Evolutionary conservation across 2,797 vertebrate species (phyloP).

Genomic region (Holocentrus rufus): DNA sequence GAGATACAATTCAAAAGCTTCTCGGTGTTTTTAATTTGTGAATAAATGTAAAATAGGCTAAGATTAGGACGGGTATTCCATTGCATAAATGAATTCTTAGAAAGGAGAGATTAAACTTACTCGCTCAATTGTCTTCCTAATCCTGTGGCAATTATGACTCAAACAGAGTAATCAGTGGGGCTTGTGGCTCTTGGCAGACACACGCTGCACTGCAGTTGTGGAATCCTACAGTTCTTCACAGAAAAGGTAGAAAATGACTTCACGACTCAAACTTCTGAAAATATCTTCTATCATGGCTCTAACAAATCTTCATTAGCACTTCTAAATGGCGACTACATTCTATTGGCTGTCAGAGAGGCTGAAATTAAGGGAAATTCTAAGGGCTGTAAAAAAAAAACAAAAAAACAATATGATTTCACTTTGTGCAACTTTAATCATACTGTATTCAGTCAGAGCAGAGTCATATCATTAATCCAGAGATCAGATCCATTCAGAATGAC

Average conservation of each 20-base stretch:
- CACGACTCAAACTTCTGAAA: conserved; percentile 5
- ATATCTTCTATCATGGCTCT: background rate
- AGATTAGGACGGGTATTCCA: conserved; percentile 34
- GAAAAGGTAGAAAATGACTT: background rate
- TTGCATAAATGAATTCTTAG: conserved; percentile 3
- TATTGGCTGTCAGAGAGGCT: background rate
- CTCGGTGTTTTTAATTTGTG: conserved; percentile 14
- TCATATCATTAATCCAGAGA: conserved; percentile 12
- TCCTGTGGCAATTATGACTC: conserved; percentile 5
- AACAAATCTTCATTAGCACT: background rate
- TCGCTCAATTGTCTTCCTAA: conserved; percentile 24
- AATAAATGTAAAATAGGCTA: conserved; percentile 38
- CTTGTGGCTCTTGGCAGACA: background rate
- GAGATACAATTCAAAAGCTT: conserved; percentile 4
- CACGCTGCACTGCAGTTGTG: conserved; percentile 1
- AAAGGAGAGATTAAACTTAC: conserved; percentile 31
- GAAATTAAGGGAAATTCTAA: background rate
- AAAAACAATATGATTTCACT: conserved; percentile 37
- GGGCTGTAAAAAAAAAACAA: no score
- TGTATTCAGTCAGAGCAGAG: background rate
- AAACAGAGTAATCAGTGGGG: background rate
- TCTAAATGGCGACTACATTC: background rate
- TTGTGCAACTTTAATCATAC: conserved; percentile 6
- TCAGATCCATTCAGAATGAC: conserved; percentile 44
- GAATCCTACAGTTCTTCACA: conserved; percentile 11